These are phyloP conservation scores for Platycheirus rosarum DNA, from an alignment of 2,888 invertebrate species.

Conservation along the genomic window DNA sequence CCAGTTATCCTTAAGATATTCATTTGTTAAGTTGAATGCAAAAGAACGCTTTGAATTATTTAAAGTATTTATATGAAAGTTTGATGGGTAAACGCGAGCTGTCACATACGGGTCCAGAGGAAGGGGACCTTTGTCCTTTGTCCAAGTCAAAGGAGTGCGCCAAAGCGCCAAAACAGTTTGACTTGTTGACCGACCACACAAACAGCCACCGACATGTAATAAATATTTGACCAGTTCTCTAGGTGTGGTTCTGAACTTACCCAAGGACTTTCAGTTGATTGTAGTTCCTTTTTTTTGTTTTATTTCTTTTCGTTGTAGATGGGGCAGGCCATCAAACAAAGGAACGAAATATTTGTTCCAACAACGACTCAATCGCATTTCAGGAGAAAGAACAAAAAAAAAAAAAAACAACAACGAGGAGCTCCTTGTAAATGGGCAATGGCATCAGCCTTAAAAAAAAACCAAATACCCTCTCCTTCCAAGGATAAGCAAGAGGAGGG, in stretches of 20 bases:
- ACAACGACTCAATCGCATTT: constrained; percentile 70
- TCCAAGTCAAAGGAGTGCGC: constrained; percentile 63
- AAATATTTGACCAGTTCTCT: constrained; percentile 67
- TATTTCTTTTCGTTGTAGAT: constrained; percentile 5
- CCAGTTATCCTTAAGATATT: constrained; percentile 47
- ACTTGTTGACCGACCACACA: constrained; percentile 64
- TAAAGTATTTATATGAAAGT: constrained; percentile 53
- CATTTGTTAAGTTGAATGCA: constrained; percentile 41
- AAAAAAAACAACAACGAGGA: constrained; percentile 46
- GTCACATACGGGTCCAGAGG: too few relatives aligned
- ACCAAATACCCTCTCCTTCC: neutral
- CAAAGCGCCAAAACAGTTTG: constrained; percentile 57
- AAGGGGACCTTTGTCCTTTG: constrained; percentile 55
- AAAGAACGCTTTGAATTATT: constrained; percentile 68
- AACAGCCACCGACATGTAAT: constrained; percentile 30
- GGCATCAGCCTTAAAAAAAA: constrained; percentile 4
- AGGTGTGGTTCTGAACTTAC: constrained; percentile 48
- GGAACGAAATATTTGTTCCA: constrained; percentile 67
- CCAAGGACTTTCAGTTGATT: constrained; percentile 58
- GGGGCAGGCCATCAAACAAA: constrained; percentile 60
- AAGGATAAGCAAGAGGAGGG: constrained; percentile 50
- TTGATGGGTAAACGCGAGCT: constrained; percentile 3
- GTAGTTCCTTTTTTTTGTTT: constrained; percentile 16
- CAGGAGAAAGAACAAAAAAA: constrained; percentile 55
- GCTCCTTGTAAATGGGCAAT: constrained; percentile 48